Percentiles rank a stretch among this genome's conserved stretches.
Conservation (phyloP, 2,888 invertebrate species). For the Pristionchus fissidentatus region DNA sequence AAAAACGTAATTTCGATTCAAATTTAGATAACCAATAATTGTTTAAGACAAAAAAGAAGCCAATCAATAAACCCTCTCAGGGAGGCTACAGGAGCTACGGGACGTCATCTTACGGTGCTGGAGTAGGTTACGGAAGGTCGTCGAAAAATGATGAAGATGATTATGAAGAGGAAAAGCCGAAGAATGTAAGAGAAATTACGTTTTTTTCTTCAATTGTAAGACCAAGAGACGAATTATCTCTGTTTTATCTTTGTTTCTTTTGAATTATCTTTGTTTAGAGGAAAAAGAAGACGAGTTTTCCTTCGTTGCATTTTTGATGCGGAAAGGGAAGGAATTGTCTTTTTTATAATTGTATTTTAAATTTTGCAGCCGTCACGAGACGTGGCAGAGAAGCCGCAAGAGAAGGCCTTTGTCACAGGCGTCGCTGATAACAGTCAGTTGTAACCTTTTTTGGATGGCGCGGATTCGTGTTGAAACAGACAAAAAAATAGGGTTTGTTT, state of each 20-base stretch:
- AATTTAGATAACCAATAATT: too few relatives aligned
- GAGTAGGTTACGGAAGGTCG: neutral
- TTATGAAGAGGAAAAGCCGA: slow-evolving; percentile 7
- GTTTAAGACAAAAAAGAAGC: neutral
- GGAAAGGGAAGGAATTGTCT: neutral
- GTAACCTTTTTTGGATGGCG: too few relatives aligned
- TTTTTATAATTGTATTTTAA: neutral
- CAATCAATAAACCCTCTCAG: neutral
- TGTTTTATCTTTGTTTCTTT: neutral
- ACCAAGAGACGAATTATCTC: neutral
- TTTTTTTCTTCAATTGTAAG: neutral
- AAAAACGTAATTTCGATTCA: too few relatives aligned
- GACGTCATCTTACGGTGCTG: slow-evolving; percentile 2
- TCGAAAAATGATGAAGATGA: neutral
- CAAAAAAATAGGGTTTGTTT: neutral
- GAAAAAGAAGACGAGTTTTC: neutral
- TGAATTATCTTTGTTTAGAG: neutral
- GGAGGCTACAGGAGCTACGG: slow-evolving; percentile 34
- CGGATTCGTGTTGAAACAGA: too few relatives aligned
- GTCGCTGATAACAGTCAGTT: slow-evolving; percentile 29
- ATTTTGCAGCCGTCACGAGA: neutral
- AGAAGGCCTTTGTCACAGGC: slow-evolving; percentile 5
- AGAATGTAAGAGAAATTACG: neutral
- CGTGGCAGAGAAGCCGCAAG: neutral
- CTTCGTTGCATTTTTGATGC: too few relatives aligned